Conservation (phyloP, 92 coral and sea anemone genomes). For the Phymanthus crucifer region DNA sequence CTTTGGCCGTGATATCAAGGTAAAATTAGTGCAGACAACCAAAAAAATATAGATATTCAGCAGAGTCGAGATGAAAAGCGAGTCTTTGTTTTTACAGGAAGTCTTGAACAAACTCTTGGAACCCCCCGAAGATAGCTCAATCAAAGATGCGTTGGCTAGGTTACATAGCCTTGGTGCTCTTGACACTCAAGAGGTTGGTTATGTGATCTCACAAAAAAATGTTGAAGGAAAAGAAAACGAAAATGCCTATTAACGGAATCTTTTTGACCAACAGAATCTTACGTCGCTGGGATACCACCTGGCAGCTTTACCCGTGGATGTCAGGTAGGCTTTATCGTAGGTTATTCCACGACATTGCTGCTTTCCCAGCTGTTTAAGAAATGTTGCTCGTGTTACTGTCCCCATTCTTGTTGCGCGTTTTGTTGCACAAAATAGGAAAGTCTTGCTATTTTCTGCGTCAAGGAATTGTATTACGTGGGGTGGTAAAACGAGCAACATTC, state of each 20-base stretch:
- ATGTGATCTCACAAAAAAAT: background rate
- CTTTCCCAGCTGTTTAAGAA: too few relatives aligned
- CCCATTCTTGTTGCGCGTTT: too few relatives aligned
- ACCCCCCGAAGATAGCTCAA: constrained; percentile 67
- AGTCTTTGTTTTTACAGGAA: constrained; percentile 39
- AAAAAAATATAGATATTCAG: background rate
- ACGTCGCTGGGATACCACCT: constrained; percentile 78
- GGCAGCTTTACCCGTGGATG: constrained; percentile 88
- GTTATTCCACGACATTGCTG: too few relatives aligned
- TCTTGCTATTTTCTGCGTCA: too few relatives aligned
- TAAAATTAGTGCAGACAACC: background rate
- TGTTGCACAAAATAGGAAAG: too few relatives aligned
- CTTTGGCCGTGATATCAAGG: constrained; percentile 77
- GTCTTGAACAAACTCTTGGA: constrained; percentile 69
- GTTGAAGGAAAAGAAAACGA: too few relatives aligned
- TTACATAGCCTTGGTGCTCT: constrained; percentile 84
- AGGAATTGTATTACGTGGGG: too few relatives aligned
- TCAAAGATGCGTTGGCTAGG: constrained; percentile 66
- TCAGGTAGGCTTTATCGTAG: constrained; percentile 75
- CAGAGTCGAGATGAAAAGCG: background rate
- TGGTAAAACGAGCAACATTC: too few relatives aligned
- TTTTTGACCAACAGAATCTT: constrained; percentile 54
- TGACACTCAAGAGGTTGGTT: constrained; percentile 68
- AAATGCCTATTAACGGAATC: background rate
- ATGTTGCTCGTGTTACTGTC: too few relatives aligned